Conservation (phyloP, 2,113 vertebrate genomes). For the Haliaeetus leucogaster region DNA sequence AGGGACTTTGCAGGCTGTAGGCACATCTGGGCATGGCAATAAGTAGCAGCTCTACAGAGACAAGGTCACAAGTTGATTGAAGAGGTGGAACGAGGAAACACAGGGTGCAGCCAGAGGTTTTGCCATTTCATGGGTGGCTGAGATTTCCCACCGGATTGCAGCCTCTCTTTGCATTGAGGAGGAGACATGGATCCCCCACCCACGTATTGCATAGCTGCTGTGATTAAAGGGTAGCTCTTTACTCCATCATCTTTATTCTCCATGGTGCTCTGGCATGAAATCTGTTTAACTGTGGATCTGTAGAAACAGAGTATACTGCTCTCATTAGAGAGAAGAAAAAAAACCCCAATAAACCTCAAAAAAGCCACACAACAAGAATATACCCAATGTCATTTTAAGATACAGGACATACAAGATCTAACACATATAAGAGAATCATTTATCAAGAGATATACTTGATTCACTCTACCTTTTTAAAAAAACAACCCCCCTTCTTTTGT, state of each 20-base stretch:
- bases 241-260: not conserved
- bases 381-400: not conserved
- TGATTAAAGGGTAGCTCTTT: not conserved
- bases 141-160: constrained; percentile 18
- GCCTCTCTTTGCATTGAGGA: not conserved
- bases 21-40: rapidly evolving
- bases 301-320: not conserved
- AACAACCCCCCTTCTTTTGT: not conserved
- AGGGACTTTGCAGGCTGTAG: not conserved
- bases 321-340: not conserved
- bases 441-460: not conserved
- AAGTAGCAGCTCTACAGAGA: not conserved
- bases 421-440: not conserved
- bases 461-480: not conserved
- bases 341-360: not conserved
- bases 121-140: constrained; percentile 11
- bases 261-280: not conserved
- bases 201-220: not conserved
- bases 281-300: not conserved
- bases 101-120: constrained; percentile 16
- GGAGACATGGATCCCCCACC: not conserved
- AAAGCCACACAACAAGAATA: not conserved
- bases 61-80: constrained; percentile 23
- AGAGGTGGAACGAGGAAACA: not conserved
- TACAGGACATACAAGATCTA: not conserved